Evolutionary conservation across 2,797 vertebrate species (phyloP), one percentile per base, ranked within the genome.

Genomic region (Malacoraja senta): DNA sequence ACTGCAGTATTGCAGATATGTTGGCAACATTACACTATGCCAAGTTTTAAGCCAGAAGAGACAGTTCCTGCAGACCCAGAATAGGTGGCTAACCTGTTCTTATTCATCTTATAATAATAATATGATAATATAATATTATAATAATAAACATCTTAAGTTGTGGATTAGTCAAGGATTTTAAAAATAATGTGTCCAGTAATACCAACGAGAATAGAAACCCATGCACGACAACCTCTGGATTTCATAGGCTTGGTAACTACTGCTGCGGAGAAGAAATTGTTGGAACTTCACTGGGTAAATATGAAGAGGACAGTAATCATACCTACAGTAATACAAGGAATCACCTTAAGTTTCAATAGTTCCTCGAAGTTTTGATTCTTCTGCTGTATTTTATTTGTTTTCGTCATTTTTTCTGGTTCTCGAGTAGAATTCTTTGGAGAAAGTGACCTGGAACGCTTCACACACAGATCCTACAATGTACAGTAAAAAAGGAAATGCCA

Each of bases 391-490:
- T 95, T 96, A 94, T 95, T 96, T 95, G 97, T 95, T 94, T 96
- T 96, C 94, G 93, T 96, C 94, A 95, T 95, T 93, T 96, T 95
- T 93, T 96, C 95, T 32, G 95, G 95, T 94, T 96, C 95, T 94
- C 95, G 96, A 78, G 95, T 95, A 95, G 95, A 96, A 95, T 95
- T 96, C 96, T 96, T 97, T 94, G 97, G 97, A 97, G 98, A 99
- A 96, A 98, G 96, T 96, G 98, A 98, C 97, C 98, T 97, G 97
- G 98, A 98, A 95, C 95, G 96, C 96, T 98, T 98, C 97, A 97
- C 97, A 97, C 97, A 96, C 97, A 97, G 96, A 96, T 96, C 96
- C 98, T 98, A 94, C 83, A 86, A 61, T 58, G 9, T 15, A 86
- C 15, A 68, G 97, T 97, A 97, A 96, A 97, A 97, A 96, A 96